These are phyloP conservation scores for Cydia strobilella DNA, from an alignment of 1,140 invertebrate genomes.

Conservation along the genomic window DNA sequence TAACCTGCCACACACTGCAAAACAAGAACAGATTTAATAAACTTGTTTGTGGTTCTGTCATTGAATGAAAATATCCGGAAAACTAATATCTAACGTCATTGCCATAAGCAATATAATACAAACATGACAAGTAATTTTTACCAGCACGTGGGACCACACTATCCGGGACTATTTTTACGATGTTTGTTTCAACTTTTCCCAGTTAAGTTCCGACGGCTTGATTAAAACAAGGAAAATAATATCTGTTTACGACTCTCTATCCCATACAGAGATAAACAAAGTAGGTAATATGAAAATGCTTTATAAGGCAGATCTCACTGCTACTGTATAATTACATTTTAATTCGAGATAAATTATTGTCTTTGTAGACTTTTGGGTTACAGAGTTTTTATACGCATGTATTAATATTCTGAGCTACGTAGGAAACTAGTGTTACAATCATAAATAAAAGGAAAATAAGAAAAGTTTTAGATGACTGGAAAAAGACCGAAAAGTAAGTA, in stretches of 20 bases:
- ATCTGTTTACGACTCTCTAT: constrained; percentile 28
- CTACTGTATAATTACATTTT: not conserved
- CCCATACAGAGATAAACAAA: constrained; percentile 27
- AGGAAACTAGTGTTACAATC: too few species aligned
- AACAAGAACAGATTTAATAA: constrained; percentile 8
- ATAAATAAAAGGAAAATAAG: too few species aligned
- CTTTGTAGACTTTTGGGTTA: too few species aligned
- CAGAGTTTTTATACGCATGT: too few species aligned
- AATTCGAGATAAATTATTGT: not conserved
- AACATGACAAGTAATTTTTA: constrained; percentile 22
- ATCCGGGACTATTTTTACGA: constrained; percentile 41
- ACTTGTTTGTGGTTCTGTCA: not conserved
- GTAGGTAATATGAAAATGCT: constrained; percentile 28
- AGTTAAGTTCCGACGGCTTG: constrained; percentile 33
- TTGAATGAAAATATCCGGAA: constrained; percentile 8
- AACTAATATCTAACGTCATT: not conserved
- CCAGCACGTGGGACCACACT: constrained; percentile 29
- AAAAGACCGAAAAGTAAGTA: too few species aligned
- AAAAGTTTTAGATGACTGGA: too few species aligned
- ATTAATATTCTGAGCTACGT: too few species aligned
- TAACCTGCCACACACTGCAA: not conserved
- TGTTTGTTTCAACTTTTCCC: constrained; percentile 40
- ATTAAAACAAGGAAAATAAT: constrained; percentile 42
- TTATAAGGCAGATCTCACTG: not conserved
- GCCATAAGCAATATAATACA: constrained; percentile 12